These are phyloP conservation scores for Oryzias sinensis DNA, from an alignment of 2,797 vertebrate species.

Conservation along the genomic window DNA sequence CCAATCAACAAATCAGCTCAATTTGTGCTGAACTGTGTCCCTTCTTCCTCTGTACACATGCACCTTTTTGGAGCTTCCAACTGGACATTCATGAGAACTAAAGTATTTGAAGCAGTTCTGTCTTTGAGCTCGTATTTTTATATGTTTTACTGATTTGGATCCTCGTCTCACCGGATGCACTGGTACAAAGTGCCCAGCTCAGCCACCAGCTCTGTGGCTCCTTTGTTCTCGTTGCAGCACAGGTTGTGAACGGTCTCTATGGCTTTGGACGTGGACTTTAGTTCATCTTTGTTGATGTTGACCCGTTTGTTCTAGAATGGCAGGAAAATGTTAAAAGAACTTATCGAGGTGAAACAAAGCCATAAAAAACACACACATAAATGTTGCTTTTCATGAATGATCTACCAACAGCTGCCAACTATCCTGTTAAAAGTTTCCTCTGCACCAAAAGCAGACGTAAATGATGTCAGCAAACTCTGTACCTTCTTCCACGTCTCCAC, in stretches of 20 bases:
- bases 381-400: conserved; percentile 84
- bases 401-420: background rate
- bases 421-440: no score
- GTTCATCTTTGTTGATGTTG: conserved; percentile 97
- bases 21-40: no score
- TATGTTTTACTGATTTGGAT: background rate
- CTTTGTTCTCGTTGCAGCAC: conserved; percentile 99
- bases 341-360: background rate
- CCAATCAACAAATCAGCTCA: no score
- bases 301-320: conserved; percentile 89
- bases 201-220: conserved; percentile 94
- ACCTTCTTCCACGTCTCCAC: conserved; percentile 99
- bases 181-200: conserved; percentile 96
- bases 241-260: conserved; percentile 95
- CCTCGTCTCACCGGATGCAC: conserved; percentile 86
- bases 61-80: no score
- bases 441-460: background rate
- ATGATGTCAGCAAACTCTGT: conserved; percentile 6
- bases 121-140: no score
- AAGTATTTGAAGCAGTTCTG: no score
- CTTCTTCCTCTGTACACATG: no score
- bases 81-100: no score
- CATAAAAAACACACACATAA: background rate
- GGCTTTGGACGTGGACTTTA: conserved; percentile 96
- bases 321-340: background rate